Evolutionary conservation across 2,888 invertebrate species (phyloP), one percentile per base, ranked within the genome.

Genomic region (Lomographa bimaculata): DNA sequence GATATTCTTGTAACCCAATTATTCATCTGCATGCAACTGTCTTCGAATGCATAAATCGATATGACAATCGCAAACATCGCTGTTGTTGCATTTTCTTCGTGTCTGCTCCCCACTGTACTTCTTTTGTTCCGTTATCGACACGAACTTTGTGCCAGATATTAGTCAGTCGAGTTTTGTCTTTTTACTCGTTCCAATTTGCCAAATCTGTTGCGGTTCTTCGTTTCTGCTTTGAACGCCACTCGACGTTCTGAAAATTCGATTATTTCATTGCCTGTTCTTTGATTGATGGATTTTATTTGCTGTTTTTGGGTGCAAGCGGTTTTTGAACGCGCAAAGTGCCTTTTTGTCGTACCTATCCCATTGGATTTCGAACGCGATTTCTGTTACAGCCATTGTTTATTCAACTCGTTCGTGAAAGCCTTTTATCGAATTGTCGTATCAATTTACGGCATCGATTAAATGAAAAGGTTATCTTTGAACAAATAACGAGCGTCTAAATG

Each of bases 191-290:
- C 60, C 60, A 60, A 67, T 73, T 74, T 69, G 63, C 56, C 60
- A 75, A 69, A 76, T 82, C 78, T 80, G 82, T 80, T 83, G 82
- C 71, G 80, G 81, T 84, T 75, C 77, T 77, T 75, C 77, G 76
- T 77, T 76, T 67, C 69, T 74, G 71, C 81, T 86, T 86, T 85
- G 84, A 78, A 74, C 79, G 74, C 77, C 77, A 70, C 78, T 80
- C 79, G 72, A 71, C 77, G 78, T 79, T 81, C 74, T 74, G 70
- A 72, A 79, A n/a, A 85, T 84, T 80, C 79, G 83, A 85, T 85
- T 84, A 85, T 82, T 77, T 74, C 79, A 77, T 79, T 77, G 71
- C 76, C 75, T 69, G 75, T 80, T 78, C 85, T 87, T 82, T 85
- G 87, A 87, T 89, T 86, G 86, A 84, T 81, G 81, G 71, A 71